Conservation (phyloP, 2,888 invertebrate species). For the Molanna angustata region DNA sequence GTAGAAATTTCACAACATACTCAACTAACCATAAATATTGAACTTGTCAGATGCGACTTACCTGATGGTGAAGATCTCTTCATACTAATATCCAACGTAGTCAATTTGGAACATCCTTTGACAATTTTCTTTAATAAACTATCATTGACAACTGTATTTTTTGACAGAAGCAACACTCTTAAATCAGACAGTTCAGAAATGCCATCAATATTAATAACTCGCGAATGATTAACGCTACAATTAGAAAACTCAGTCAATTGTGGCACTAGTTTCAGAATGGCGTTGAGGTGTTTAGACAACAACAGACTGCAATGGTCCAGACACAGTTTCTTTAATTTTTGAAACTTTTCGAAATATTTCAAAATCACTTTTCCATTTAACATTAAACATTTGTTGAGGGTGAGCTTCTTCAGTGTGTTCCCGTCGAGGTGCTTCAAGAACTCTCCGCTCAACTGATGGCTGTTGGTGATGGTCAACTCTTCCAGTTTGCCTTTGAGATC, state of each 20-base stretch:
- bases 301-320: slow-evolving; percentile 8
- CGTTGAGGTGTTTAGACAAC: slow-evolving; percentile 4
- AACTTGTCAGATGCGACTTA: too few species aligned
- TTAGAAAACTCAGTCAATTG: slow-evolving; percentile 45
- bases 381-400: slow-evolving; percentile 14
- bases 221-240: slow-evolving; percentile 40
- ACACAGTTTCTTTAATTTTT: slow-evolving; percentile 16
- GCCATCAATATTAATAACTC: slow-evolving; percentile 41
- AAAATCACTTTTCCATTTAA: not conserved
- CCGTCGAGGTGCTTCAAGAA: slow-evolving; percentile 11
- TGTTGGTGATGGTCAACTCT: slow-evolving; percentile 35
- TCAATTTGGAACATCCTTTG: slow-evolving; percentile 47
- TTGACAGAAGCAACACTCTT: slow-evolving; percentile 46
- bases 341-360: slow-evolving; percentile 2
- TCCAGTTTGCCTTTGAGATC: slow-evolving; percentile 19
- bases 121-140: slow-evolving; percentile 52
- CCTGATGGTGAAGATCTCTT: slow-evolving; percentile 1
- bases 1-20: too few species aligned
- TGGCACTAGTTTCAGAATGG: slow-evolving; percentile 44
- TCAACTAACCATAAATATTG: too few species aligned
- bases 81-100: slow-evolving; percentile 46
- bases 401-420: slow-evolving; percentile 12
- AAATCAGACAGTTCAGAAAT: slow-evolving; percentile 47
- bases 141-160: slow-evolving; percentile 52
- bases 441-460: slow-evolving; percentile 34